Evolutionary conservation across 1,140 invertebrate species (phyloP), one percentile per base, ranked within the genome.

Genomic region (Protaetia brevitarsis): DNA sequence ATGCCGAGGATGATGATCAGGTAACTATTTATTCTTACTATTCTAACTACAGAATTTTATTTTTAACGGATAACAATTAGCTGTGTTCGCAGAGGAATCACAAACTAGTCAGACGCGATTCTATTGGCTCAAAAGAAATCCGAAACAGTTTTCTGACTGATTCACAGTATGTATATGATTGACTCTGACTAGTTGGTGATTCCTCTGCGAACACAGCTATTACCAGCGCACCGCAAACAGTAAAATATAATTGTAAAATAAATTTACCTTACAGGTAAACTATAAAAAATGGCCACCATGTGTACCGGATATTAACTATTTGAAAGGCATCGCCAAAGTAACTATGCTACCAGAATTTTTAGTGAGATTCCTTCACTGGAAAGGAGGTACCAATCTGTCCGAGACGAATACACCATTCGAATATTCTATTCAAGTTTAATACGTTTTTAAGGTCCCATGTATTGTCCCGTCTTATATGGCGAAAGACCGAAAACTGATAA

Each of bases 401-500:
- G n/a, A n/a, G n/a, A n/a, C n/a, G n/a, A n/a, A n/a, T n/a, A n/a
- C n/a, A n/a, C n/a, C n/a, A n/a, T 21, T 28, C 6, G 4, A 57
- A 57, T 57, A 26, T 23, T 19, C 7, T 26, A 13, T 19, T 26
- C 3, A 23, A 19, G 11, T 59, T 16, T 19, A 26, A 59, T 10
- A 19, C 7, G 7, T 7, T 63, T 63, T 63, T 41, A 21, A 45
- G 62, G 37, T 16, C 37, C 62, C 16, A 70, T 59, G n/a, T 27
- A 63, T 61, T 81, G 87, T 65, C 87, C 87, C 2, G 83, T 80
- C 0, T 68, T 85, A 30, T 85, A 82, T 77, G 82, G 85, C 57
- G 82, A 79, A 69, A 73, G 75, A 30, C 73, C 67, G 64, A 60
- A 72, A 64, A 68, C 63, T 11, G 67, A 69, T n/a, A 23, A 68